A percentile compares a stretch with the other conserved stretches of the same genome.
Conservation (phyloP, 2,888 invertebrate species). For the Dastarcus helophoroides region DNA sequence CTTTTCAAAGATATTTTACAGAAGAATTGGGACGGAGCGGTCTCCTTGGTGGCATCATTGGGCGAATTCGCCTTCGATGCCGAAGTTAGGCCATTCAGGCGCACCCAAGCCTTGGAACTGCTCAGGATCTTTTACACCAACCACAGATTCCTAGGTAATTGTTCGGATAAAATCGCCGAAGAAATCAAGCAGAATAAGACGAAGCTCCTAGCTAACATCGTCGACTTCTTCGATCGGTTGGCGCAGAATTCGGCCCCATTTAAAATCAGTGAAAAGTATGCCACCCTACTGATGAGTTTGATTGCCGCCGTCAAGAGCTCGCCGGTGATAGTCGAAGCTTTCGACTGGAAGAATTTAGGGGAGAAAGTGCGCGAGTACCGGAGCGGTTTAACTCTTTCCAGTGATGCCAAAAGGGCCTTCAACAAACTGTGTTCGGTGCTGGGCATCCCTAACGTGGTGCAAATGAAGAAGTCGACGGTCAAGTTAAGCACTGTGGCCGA, state of each 20-base stretch:
- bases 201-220: conserved; percentile 37
- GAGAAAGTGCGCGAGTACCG: conserved; percentile 32
- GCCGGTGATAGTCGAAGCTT: conserved; percentile 25
- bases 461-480: conserved; percentile 21
- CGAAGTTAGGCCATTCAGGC: conserved; percentile 51
- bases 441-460: conserved; percentile 30
- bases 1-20: conserved; percentile 55
- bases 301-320: conserved; percentile 42
- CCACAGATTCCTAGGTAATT: conserved; percentile 39
- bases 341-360: conserved; percentile 36
- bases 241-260: conserved; percentile 30
- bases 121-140: conserved; percentile 53
- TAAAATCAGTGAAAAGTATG: conserved; percentile 46
- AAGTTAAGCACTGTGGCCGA: conserved; percentile 21
- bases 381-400: conserved; percentile 31
- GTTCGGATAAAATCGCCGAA: conserved; percentile 15
- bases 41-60: conserved; percentile 45
- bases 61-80: conserved; percentile 48
- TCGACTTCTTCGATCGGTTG: conserved; percentile 33
- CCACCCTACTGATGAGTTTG: conserved; percentile 42
- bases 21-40: conserved; percentile 53
- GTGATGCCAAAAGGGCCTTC: conserved; percentile 38
- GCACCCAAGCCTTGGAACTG: conserved; percentile 56
- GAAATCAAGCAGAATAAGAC: conserved; percentile 38
- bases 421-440: conserved; percentile 37